Conservation (phyloP, 2,888 invertebrate species). For the Smittia sp. region DNA sequence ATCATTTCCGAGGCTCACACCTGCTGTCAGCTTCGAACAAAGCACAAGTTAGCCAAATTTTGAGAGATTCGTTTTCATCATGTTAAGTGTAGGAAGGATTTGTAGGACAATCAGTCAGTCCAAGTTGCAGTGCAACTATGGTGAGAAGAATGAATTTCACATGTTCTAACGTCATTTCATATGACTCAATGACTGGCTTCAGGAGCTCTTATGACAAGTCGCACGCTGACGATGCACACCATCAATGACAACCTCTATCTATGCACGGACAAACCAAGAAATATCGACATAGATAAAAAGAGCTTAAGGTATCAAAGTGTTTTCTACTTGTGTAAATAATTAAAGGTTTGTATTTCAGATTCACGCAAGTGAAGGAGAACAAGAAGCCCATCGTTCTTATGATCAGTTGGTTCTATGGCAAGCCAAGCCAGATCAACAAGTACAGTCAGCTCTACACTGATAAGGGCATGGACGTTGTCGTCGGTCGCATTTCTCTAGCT, state of each 20-base stretch:
- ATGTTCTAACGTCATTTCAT: no score
- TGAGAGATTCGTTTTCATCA: no score
- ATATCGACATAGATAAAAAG: background rate
- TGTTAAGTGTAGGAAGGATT: no score
- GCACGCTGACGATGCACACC: background rate
- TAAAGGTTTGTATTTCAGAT: background rate
- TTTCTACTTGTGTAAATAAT: no score
- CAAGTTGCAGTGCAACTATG: no score
- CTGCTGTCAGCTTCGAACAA: no score
- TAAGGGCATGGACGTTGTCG: background rate
- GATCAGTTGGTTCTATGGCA: background rate
- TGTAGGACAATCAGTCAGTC: no score
- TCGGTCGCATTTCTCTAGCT: background rate
- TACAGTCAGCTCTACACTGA: background rate
- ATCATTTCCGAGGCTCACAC: no score
- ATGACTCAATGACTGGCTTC: background rate
- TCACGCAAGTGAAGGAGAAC: background rate
- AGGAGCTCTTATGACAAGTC: background rate
- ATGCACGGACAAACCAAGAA: background rate
- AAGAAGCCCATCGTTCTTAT: background rate
- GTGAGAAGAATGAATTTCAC: no score
- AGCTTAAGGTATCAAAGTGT: background rate
- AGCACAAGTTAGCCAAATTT: no score
- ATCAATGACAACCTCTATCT: slow-evolving; percentile 3
- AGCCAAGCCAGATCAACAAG: background rate